phyloP scores from a whole-genome alignment of 2,797 vertebrate genomes.

The Lepilemur septentrionalis region DNA sequence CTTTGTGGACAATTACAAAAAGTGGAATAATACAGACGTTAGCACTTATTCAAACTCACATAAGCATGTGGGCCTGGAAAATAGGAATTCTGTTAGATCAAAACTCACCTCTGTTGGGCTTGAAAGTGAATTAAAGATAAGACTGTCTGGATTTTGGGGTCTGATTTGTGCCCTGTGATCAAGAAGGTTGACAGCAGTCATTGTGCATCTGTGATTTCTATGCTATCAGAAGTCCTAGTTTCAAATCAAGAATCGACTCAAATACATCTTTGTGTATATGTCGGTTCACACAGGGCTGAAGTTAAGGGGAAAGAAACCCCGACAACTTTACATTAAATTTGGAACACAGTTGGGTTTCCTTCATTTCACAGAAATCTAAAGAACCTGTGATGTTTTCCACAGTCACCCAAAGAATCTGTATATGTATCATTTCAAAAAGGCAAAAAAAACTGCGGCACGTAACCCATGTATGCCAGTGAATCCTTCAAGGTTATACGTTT shows the following conservation, averaged over 20 bases:
- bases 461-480: not conserved
- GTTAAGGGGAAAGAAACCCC: no score
- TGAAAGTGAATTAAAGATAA: not conserved
- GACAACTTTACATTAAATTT: not conserved
- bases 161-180: not conserved
- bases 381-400: conserved; percentile 32
- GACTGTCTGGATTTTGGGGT: not conserved
- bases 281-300: not conserved
- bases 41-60: not conserved
- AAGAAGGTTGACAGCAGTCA: not conserved
- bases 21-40: no score
- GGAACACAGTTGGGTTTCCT: not conserved
- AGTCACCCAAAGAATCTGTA: not conserved
- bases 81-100: not conserved
- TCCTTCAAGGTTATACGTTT: not conserved
- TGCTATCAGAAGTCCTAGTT: not conserved
- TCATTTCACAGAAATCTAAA: not conserved
- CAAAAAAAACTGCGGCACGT: accelerated
- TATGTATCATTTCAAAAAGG: not conserved
- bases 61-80: not conserved
- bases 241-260: not conserved
- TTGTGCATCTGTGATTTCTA: not conserved
- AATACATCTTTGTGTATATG: no score
- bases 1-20: not conserved
- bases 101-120: not conserved